Evolutionary conservation across 2,797 vertebrate genomes (phyloP), one percentile per base, ranked within the genome.

Genomic region (Prunella strophiata): DNA sequence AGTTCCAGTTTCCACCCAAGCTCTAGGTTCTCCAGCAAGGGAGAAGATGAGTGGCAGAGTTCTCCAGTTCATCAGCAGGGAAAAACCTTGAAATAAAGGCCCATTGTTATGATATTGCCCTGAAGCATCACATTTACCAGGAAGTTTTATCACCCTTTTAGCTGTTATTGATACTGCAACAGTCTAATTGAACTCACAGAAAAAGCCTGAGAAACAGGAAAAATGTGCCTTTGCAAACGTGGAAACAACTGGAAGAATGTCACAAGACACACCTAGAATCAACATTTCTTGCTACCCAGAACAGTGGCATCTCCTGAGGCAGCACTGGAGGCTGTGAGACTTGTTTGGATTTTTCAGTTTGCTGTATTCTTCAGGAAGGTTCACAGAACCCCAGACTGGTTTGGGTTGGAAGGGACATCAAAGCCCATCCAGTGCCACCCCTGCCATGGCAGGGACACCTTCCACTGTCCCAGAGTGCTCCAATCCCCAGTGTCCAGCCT

Each of bases 361-460:
- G 55, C 30, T 71, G 30, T 1, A 3, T 1, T 5, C 47, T 22
- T 59, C 43, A 27, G 5, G 22, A 10, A 65, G 50, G 54, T 30
- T 68, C 47, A 61, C 10, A 68, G 40, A 68, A 30, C 5, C 9
- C 13, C 25, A 30, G 34, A 26, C 1, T 25, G 48, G 26, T 3
- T 20, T 74, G 62, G 19, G 55, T 6, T 0, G 40, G 40, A 75
- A 50, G 16, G 70, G 30, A n/a, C 18, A 0, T 3, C 1, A 22
- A 1, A 59, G 0, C 4, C 0, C 52, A 16, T 0, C 52, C 38
- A 23, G 6, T 30, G 1, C 9, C 75, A 16, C 3, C 52, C 32
- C 32, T 19, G 30, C 26, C 59, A 30, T 7, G n/a, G n/a, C 68
- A 80, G 52, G 17, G 85, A 74, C 70, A 26, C 7, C 43, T 67